Evolutionary conservation across 2,797 vertebrate genomes (phyloP), one percentile per base, ranked within the genome.

Genomic region (Gambusia yucatana): DNA sequence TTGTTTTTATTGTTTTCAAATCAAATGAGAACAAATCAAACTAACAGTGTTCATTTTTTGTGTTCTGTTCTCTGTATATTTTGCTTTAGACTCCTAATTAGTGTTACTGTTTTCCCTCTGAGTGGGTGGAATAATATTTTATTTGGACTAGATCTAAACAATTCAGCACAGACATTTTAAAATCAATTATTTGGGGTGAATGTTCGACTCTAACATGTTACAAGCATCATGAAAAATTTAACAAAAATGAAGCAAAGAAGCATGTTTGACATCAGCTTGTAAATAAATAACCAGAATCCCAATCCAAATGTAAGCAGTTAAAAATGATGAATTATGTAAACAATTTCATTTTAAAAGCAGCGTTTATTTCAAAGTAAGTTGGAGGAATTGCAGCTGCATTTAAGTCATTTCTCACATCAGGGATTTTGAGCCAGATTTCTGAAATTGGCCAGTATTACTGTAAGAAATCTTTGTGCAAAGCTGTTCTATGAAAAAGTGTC

Each of bases 381-480:
- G 0, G 9, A 69, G 25, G 39, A n/a, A 43, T 5, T 6, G 16
- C 17, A 20, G 33, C 33, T 44, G 76, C 48, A 72, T 33, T 59
- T 14, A 48, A 52, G 25, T 81, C 48, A 67, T 25, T 22, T 70
- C 17, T 28, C 41, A 55, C 22, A 5, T 73, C 41, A 80, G 0
- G 41, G 11, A n/a, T 70, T 73, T 43, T 61, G 13, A 77, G 33
- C 59, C 76, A 77, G 71, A 41, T 4, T 47, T 72, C 55, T 57
- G 20, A 28, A 22, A 76, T 87, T 43, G 20, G 77, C 76, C 5
- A 6, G 8, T 48, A 78, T 78, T 52, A 47, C 41, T 52, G 75
- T 47, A 81, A 36, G 36, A 22, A 10, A 55, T 36, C 55, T 11
- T 20, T 14, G 39, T 77, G 44, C 7, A 75, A 57, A 73, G 28